Percentiles rank a stretch among this genome's conserved stretches.
Conservation (phyloP, 2,113 vertebrate species). For the Fregata magnificens region DNA sequence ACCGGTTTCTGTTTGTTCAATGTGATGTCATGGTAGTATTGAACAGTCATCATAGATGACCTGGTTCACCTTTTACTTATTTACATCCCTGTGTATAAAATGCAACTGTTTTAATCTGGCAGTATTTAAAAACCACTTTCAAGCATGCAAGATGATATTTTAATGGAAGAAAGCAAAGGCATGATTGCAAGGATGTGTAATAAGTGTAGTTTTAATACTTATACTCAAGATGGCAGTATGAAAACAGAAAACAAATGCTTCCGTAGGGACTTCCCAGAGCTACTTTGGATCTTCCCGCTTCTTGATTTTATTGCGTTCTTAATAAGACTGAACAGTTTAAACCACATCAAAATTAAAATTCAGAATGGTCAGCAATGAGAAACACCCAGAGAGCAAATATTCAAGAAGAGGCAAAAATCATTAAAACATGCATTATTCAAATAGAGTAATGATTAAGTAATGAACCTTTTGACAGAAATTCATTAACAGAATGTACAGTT, state of each 20-base stretch:
- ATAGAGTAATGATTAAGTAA: neutral
- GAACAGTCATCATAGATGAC: neutral
- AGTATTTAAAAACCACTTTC: neutral
- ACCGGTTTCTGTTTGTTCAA: neutral
- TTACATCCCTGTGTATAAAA: neutral
- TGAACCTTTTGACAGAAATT: neutral
- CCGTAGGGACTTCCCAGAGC: neutral
- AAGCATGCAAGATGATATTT: neutral
- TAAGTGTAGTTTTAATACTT: neutral
- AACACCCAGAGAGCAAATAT: neutral
- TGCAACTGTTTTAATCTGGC: neutral
- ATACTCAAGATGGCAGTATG: conserved; percentile 54
- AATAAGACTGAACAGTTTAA: neutral
- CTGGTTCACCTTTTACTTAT: neutral
- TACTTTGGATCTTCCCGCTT: neutral
- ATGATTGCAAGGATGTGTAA: neutral
- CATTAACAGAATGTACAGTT: neutral
- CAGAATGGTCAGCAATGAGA: neutral
- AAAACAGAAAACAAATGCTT: conserved; percentile 1
- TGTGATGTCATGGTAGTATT: neutral
- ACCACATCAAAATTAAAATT: neutral
- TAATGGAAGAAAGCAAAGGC: neutral
- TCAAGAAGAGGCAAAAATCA: neutral
- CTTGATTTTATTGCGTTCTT: neutral
- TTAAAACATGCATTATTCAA: neutral